Percentiles rank a stretch among this genome's conserved stretches.
Evolutionary conservation across 2,113 vertebrate species (phyloP).

Genomic region (Psilopsiagon aymara): DNA sequence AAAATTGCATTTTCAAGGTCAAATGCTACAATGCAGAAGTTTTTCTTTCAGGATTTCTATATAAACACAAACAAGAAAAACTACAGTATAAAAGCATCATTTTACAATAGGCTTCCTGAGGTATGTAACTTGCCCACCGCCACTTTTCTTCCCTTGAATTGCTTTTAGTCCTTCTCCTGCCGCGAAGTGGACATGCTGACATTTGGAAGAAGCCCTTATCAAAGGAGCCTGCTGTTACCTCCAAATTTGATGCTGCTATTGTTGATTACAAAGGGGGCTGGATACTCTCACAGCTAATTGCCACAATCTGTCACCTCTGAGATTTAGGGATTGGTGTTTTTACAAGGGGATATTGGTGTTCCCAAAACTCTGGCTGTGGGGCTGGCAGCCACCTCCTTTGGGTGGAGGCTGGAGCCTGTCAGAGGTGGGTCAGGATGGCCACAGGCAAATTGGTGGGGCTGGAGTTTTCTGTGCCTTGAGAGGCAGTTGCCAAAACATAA

Average conservation of each 20-base stretch:
- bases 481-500: neutral
- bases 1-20: neutral
- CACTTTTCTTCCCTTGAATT: neutral
- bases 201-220: constrained; percentile 32
- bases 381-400: neutral
- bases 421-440: rapidly evolving
- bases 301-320: neutral
- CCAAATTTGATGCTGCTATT: neutral
- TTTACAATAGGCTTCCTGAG: neutral
- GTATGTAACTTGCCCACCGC: neutral
- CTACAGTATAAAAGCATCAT: neutral
- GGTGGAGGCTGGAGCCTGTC: neutral
- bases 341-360: neutral
- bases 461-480: neutral
- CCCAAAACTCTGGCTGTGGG: neutral
- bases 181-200: neutral
- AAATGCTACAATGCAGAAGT: neutral
- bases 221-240: neutral
- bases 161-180: neutral
- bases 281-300: constrained; percentile 24
- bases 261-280: neutral
- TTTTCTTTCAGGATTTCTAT: neutral
- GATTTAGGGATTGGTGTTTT: neutral
- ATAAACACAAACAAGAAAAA: neutral
- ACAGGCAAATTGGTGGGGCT: rapidly evolving